phyloP scores from a whole-genome alignment of 1,140 invertebrate species.

The Paralvinella palmiformis region DNA sequence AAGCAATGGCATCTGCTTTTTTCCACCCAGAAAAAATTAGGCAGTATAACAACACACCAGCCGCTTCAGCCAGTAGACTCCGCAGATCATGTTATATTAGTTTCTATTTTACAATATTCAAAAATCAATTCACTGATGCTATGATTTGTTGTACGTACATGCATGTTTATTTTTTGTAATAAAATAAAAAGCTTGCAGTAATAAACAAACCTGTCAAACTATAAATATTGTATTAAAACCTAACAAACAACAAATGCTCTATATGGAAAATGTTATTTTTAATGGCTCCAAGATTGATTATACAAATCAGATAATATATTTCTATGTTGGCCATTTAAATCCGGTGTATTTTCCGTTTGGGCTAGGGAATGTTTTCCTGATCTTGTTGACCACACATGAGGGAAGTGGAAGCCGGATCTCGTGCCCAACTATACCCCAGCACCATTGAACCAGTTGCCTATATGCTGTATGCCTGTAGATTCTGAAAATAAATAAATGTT shows the following conservation, averaged over 20 bases:
- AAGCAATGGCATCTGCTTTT: too few relatives aligned
- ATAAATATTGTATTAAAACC: not conserved
- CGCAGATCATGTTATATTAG: not conserved
- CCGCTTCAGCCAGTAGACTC: too few relatives aligned
- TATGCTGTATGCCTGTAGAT: constrained; percentile 2
- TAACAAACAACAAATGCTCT: not conserved
- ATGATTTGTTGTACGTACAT: not conserved
- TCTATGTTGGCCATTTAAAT: not conserved
- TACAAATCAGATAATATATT: too few relatives aligned
- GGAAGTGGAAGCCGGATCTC: not conserved
- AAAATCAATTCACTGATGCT: constrained; percentile 3
- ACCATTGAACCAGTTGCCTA: constrained; percentile 2
- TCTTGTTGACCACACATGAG: not conserved
- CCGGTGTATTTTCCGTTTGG: constrained; percentile 5
- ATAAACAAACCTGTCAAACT: not conserved
- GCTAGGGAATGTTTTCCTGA: not conserved
- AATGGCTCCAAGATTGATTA: not conserved
- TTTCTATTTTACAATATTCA: not conserved
- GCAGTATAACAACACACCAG: too few relatives aligned
- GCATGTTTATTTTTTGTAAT: not conserved
- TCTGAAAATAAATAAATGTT: not conserved
- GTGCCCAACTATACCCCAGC: not conserved
- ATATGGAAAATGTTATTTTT: not conserved
- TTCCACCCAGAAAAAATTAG: too few relatives aligned
- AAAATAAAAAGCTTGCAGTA: not conserved